Base-by-base conservation (phyloP, 2,797 vertebrate species). In the Sebastes goodei region DNA sequence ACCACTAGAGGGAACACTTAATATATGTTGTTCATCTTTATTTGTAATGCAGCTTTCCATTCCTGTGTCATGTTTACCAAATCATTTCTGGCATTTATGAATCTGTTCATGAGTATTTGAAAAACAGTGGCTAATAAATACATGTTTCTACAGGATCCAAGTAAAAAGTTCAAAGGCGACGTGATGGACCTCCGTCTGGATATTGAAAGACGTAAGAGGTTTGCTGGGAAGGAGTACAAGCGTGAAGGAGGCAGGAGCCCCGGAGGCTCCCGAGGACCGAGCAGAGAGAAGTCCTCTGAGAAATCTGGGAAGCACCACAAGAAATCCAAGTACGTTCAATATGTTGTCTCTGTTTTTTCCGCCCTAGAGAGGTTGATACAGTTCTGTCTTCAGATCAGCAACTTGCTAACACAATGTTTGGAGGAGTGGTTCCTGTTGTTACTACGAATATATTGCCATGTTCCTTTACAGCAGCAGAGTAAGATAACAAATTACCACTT, bases 141-240 rank as follows among this genome's bases (percentile, higher is more conserved):
- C 6, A 0, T 87, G 7, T 95, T 63, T 90, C 85, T 21, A 74
- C 96, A 99, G 98, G 96, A 96, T 79, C 95, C 97, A 87, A 95
- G 95, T 85, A 95, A 95, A 93, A 99, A 98, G 94, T 97, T 97
- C 88, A 98, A 98, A 94, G 97, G 97, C 4, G 98, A 99, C 82
- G 96, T 97, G 78, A 97, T 98, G 95, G 98, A 99, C 94, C 97
- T 99, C 66, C 97, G 98, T 84, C 96, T 98, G 96, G 98, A 99
- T 95, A 99, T 98, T 94, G 97, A 99, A 91, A 97, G 97, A 82
- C 97, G 97, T 92, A 99, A 98, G 97, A 98, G 97, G 96, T 97
- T 98, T 69, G 92, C 93, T 20, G 93, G 93, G 93, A 98, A 97
- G 94, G 97, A 97, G 88, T 96, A 94, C 94, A 98, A 97, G 92